Evolutionary conservation across 2,113 vertebrate genomes (phyloP).

Genomic region (Mesoclemmys tuberculata): DNA sequence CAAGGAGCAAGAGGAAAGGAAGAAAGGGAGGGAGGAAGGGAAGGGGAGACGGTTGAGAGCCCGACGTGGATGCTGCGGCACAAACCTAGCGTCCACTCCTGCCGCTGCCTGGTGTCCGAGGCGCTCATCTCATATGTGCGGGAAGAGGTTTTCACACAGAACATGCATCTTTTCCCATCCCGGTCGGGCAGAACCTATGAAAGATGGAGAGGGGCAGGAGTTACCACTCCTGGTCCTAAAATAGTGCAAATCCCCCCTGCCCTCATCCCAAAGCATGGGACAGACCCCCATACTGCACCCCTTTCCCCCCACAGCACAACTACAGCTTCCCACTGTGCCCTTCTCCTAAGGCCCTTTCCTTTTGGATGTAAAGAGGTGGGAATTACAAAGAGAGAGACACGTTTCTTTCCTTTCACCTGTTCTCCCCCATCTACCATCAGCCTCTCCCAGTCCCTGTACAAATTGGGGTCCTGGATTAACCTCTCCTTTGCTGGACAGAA

Average conservation of each 20-base stretch:
- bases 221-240: neutral
- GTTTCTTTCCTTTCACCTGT: neutral
- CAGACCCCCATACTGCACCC: neutral
- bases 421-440: neutral
- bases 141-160: slow-evolving; percentile 92
- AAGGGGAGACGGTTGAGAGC: neutral
- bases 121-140: slow-evolving; percentile 97
- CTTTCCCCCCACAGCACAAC: neutral
- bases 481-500: neutral
- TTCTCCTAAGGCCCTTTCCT: neutral
- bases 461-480: neutral
- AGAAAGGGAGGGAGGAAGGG: fast-evolving
- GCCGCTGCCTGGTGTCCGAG: slow-evolving; percentile 93
- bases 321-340: neutral
- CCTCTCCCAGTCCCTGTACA: neutral
- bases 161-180: slow-evolving; percentile 97
- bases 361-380: neutral
- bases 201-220: neutral
- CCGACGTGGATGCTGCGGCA: fast-evolving
- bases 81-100: slow-evolving; percentile 93
- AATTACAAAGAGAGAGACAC: neutral
- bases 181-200: slow-evolving; percentile 89
- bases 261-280: neutral
- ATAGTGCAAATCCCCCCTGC: neutral
- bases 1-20: neutral